Evolutionary conservation across 2,888 invertebrate genomes (phyloP).

Genomic region (Venustoraphidia nigricollis): DNA sequence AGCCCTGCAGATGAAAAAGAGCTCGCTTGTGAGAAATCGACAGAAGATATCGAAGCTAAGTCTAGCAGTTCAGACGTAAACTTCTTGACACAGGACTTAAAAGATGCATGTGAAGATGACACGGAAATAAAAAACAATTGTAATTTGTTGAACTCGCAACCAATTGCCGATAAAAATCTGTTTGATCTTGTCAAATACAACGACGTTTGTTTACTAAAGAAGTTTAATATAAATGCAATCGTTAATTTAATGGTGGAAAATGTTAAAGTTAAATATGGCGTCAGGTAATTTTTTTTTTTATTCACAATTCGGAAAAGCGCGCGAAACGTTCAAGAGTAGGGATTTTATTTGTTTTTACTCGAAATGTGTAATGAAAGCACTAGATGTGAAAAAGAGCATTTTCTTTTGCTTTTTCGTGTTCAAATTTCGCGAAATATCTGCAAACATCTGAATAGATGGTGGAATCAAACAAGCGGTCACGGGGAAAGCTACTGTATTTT

Average conservation of each 20-base stretch:
- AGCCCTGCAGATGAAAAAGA: constrained; percentile 8
- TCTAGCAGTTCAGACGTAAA: constrained; percentile 10
- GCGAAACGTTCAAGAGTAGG: too few species aligned
- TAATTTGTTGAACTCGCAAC: not conserved
- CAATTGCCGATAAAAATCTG: too few species aligned
- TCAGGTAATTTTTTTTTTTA: constrained; percentile 39
- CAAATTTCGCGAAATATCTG: too few species aligned
- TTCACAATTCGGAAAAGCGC: too few species aligned
- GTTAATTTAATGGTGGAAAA: constrained; percentile 76
- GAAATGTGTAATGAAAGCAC: too few species aligned
- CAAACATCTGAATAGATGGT: too few species aligned
- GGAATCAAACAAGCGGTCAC: too few species aligned
- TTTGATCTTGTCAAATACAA: too few species aligned
- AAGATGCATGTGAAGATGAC: constrained; percentile 9
- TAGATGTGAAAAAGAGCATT: too few species aligned
- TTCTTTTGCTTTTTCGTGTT: too few species aligned
- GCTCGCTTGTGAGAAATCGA: not conserved
- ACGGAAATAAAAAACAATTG: constrained; percentile 8
- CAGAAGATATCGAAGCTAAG: not conserved
- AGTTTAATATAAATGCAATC: constrained; percentile 54
- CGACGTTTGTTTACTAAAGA: constrained; percentile 28
- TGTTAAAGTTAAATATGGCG: constrained; percentile 64
- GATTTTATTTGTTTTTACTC: too few species aligned
- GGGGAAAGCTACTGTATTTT: too few species aligned
- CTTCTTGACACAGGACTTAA: constrained; percentile 18